Evolutionary conservation across 2,797 vertebrate genomes (phyloP), one percentile per base, ranked within the genome.

Genomic region (Ceryle rudis): DNA sequence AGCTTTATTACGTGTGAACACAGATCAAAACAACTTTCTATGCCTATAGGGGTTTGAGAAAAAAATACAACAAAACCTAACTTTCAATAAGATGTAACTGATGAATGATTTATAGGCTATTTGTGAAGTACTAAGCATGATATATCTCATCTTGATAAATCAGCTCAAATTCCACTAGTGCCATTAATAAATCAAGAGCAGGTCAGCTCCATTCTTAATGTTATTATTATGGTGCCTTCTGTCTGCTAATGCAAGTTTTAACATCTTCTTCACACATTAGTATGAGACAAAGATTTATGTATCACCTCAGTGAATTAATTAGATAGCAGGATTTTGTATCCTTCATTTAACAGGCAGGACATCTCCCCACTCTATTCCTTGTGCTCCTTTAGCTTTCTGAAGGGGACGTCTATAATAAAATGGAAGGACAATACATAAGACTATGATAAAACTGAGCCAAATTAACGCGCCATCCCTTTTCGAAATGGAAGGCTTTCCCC

Each of bases 101-200:
- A 77, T 51, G 60, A 92, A 94, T 83, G 93, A 96, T 86, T 95
- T 83, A 95, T 77, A 79, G 44, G 15, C 71, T 80, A 81, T 83
- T 95, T 93, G 51, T 29, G 37, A 61, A 83, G 39, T 55, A 87
- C 61, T 89, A 85, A 70, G 83, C 57, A 33, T 20, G 54, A 85
- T 89, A 71, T 86, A 70, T 66, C 69, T 81, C 58, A 88, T 88
- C 85, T 93, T 90, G 87, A 95, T 94, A 91, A 94, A 95, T 90
- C 77, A 73, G 72, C 58, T 94, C 80, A 77, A 87, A 92, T 96
- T 96, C 87, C 87, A 77, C 55, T 25, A 81, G 41, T 47, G 42
- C 64, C 72, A 58, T 93, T 70, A 86, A 90, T 81, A 94, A 93
- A 95, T 90, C 70, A 83, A 78, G 55, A 66, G n/a, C 41, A 62